Percentiles rank a stretch among this genome's conserved stretches.
phyloP scores from a whole-genome alignment of 2,797 vertebrate genomes.

The Mus minutoides region DNA sequence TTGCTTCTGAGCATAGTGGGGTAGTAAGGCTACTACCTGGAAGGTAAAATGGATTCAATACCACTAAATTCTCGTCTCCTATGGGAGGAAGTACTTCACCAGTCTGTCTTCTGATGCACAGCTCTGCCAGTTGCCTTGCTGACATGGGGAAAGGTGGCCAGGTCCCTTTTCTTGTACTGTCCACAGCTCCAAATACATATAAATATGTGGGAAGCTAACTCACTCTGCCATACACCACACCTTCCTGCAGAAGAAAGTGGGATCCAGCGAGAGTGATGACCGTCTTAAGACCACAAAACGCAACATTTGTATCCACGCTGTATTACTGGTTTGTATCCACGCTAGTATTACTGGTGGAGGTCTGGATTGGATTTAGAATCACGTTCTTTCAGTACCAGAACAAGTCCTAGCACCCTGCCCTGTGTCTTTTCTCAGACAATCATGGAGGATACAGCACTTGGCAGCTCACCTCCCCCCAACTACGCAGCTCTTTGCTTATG shows the following conservation, averaged over 20 bases:
- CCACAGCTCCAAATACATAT: neutral
- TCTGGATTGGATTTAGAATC: neutral
- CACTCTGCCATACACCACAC: neutral
- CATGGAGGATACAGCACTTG: neutral
- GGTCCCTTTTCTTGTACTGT: neutral
- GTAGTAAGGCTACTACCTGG: neutral
- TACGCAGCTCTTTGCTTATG: neutral
- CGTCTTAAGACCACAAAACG: neutral
- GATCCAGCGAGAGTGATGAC: neutral
- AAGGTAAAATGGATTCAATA: neutral
- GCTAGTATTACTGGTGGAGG: neutral
- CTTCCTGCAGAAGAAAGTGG: neutral
- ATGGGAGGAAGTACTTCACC: neutral
- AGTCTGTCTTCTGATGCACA: neutral
- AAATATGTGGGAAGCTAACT: neutral
- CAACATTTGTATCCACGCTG: neutral
- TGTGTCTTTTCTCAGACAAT: neutral
- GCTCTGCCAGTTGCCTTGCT: neutral
- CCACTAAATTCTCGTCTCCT: neutral
- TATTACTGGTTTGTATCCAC: neutral
- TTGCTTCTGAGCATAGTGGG: neutral
- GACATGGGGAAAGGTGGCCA: neutral
- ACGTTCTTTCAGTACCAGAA: neutral
- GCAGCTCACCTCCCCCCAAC: neutral
- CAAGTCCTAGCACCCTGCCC: too few species aligned